Evolutionary conservation across 2,113 vertebrate species (phyloP).

Genomic region (Scomber colias): DNA sequence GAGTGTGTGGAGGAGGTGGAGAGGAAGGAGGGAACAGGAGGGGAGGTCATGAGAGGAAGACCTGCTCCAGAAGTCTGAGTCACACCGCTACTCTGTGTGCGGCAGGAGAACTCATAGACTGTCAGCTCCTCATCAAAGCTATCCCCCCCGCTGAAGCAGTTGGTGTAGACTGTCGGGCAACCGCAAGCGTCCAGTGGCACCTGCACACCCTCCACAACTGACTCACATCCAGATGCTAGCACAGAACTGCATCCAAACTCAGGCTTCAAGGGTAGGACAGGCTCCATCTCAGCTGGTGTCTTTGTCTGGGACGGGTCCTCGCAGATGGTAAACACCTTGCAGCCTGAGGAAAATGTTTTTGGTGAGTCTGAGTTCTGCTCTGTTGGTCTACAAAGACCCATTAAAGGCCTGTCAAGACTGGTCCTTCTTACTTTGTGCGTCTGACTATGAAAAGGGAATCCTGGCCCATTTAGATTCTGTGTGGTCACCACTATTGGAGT

Average conservation of each 20-base stretch:
- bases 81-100: conserved; percentile 50
- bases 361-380: conserved; percentile 41
- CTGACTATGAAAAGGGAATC: conserved; percentile 54
- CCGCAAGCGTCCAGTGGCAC: conserved; percentile 85
- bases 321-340: conserved; percentile 74
- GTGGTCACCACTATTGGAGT: conserved; percentile 80
- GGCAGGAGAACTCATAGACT: conserved; percentile 79
- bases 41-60: conserved; percentile 67
- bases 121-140: conserved; percentile 84
- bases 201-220: conserved; percentile 73
- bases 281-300: conserved; percentile 9
- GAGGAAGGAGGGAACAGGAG: conserved; percentile 73
- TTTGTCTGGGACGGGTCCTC: conserved; percentile 67
- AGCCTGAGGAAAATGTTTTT: conserved; percentile 53
- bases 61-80: conserved; percentile 51
- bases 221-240: conserved; percentile 75
- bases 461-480: conserved; percentile 77
- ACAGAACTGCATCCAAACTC: conserved; percentile 73
- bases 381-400: conserved; percentile 60
- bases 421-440: conserved; percentile 42
- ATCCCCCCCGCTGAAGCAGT: conserved; percentile 87
- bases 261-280: conserved; percentile 60
- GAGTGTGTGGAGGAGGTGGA: conserved; percentile 79
- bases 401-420: conserved; percentile 69
- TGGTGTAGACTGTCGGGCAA: conserved; percentile 89